Evolutionary conservation across 2,797 vertebrate species (phyloP).

Genomic region (Synaphobranchus kaupii): DNA sequence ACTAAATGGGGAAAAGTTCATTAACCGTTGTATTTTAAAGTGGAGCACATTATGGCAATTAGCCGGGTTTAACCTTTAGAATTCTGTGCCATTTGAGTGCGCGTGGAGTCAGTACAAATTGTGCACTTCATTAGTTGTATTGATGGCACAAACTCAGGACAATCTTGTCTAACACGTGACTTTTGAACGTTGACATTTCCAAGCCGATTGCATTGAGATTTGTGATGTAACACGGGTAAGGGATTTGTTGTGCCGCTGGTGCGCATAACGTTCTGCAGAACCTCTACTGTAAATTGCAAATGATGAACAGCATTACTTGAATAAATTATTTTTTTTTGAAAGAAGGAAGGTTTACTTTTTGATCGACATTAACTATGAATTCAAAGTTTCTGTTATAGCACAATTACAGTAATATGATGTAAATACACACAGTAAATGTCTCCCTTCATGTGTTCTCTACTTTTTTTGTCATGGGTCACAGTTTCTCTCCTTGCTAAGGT

Average conservation of each 20-base stretch:
- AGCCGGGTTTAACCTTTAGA: no score
- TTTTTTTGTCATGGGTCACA: not conserved
- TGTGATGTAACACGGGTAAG: not conserved
- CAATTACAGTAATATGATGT: not conserved
- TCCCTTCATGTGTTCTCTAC: not conserved
- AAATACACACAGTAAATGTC: not conserved
- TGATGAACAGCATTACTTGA: constrained; percentile 9
- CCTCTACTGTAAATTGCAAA: not conserved
- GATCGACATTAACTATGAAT: not conserved
- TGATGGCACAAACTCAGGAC: not conserved
- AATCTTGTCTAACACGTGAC: not conserved
- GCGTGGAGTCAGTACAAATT: no score
- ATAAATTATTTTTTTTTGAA: not conserved
- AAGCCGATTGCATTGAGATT: not conserved
- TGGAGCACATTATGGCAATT: not conserved
- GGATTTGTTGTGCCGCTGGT: not conserved
- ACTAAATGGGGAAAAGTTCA: not conserved
- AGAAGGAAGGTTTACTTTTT: not conserved
- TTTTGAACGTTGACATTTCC: not conserved
- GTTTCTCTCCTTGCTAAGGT: not conserved
- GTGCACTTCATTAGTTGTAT: not conserved
- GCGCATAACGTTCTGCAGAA: not conserved
- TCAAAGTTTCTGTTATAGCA: not conserved
- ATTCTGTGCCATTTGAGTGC: not conserved
- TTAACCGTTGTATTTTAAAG: not conserved